Evolutionary conservation across 2,113 vertebrate species (phyloP), one percentile per base, ranked within the genome.

Genomic region (Dasyornis broadbenti): DNA sequence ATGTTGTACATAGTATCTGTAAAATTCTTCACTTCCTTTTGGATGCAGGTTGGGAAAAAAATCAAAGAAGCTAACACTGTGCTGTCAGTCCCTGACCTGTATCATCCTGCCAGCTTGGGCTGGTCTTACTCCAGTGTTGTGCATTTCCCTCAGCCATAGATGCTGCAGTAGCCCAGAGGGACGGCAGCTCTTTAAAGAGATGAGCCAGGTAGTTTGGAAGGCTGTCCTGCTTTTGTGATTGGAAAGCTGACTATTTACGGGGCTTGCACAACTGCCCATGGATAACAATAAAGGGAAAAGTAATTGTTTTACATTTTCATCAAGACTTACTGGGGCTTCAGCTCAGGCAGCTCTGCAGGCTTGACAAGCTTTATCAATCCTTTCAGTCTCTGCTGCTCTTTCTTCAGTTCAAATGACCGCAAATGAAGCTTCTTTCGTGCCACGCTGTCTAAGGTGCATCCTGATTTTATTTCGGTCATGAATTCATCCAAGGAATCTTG

Each of bases 401-500:
- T 99, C 79, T 95, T 98, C 71, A 99, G 93, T 88, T 99, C 98
- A 31, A 99, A 98, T 0, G 98, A 91, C 19, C 98, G 98, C 88
- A 99, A 81, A 49, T 99, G 99, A 78, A 99, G 98, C 89, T 99
- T 99, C 97, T 98, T 98, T 49, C 99, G 98, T 81, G 99, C 98
- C 91, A 99, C 98, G 0, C 96, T 98, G 90, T 99, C 99, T 89
- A 99, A 97, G 1, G 98, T 73, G 23, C 82, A 97, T 50, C 98
- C 98, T 4, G 98, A 98, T 47, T 98, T 98, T 80, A 99, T 99
- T 28, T 98, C 98, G 0, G 98, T 99, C 99, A 99, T 99, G 94
- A 99, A 99, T 11, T 98, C 99, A 33, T 99, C 99, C 96, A 99
- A 97, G 14, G 99, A 98, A 95, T 99, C 99, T 78, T 99, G 99